phyloP scores from a whole-genome alignment of 2,888 invertebrate species.

The Chloroclystis v-ata region DNA sequence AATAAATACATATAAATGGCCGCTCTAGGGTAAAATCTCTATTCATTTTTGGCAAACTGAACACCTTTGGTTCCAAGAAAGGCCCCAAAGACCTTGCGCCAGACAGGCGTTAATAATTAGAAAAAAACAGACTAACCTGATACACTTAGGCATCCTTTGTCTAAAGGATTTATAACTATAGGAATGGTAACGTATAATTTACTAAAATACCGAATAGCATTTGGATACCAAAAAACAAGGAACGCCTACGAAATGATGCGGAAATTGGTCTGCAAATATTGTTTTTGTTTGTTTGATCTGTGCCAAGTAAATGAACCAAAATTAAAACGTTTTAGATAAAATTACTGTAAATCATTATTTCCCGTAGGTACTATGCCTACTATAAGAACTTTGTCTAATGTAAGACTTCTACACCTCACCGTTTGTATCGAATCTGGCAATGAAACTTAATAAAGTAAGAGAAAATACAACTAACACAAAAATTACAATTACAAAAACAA shows the following conservation, averaged over 20 bases:
- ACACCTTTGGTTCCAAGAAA: slow-evolving; percentile 19
- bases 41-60: slow-evolving; percentile 3
- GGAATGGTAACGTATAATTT: slow-evolving; percentile 17
- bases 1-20: not conserved
- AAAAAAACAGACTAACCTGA: slow-evolving; percentile 19
- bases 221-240: slow-evolving; percentile 12
- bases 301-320: too few relatives aligned
- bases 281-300: slow-evolving; percentile 6
- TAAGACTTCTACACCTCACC: too few relatives aligned
- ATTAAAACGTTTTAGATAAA: too few relatives aligned
- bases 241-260: slow-evolving; percentile 11
- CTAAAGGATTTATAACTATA: slow-evolving; percentile 18
- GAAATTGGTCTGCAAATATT: slow-evolving; percentile 12
- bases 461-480: too few relatives aligned
- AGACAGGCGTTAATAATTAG: slow-evolving; percentile 18
- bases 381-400: too few relatives aligned
- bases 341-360: too few relatives aligned
- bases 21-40: not conserved
- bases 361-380: too few relatives aligned
- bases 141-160: slow-evolving; percentile 12
- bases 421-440: too few relatives aligned
- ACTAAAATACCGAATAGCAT: slow-evolving; percentile 10
- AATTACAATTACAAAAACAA: too few relatives aligned
- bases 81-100: slow-evolving; percentile 12
- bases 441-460: too few relatives aligned